A percentile compares a stretch with the other conserved stretches of the same genome.
phyloP scores from a whole-genome alignment of 2,888 invertebrate species.

The Drosophila stalkeri region DNA sequence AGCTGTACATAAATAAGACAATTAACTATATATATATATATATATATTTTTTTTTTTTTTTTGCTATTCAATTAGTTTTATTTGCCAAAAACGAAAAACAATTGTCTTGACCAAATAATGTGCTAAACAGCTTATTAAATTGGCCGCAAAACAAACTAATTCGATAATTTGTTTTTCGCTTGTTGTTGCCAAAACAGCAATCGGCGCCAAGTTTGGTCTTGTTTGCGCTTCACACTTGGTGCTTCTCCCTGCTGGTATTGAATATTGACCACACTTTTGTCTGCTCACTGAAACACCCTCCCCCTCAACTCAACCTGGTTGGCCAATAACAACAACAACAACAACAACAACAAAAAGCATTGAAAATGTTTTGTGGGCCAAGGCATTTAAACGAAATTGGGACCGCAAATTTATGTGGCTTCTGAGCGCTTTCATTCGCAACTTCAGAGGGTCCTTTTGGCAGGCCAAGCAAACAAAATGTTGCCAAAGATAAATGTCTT shows the following conservation, averaged over 20 bases:
- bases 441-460: not conserved
- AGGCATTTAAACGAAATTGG: conserved; percentile 67
- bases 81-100: conserved; percentile 27
- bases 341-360: conserved; percentile 5
- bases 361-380: conserved; percentile 40
- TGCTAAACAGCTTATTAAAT: conserved; percentile 68
- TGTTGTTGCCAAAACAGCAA: conserved; percentile 41
- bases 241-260: conserved; percentile 1
- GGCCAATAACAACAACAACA: conserved; percentile 17
- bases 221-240: conserved; percentile 19
- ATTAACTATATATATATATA: conserved; percentile 9
- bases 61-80: conserved; percentile 2
- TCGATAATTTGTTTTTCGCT: conserved; percentile 64
- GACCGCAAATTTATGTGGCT: conserved; percentile 66
- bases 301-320: conserved; percentile 1
- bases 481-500: conserved; percentile 24
- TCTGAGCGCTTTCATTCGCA: conserved; percentile 21
- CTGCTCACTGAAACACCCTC: conserved; percentile 15
- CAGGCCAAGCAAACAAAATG: conserved; percentile 7
- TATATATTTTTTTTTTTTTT: not conserved
- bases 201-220: conserved; percentile 39
- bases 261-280: conserved; percentile 40
- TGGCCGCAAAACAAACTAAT: conserved; percentile 68
- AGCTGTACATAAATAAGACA: conserved; percentile 14
- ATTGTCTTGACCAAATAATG: conserved; percentile 66